phyloP scores from a whole-genome alignment of 2,113 vertebrate genomes.

The Sapayoa aenigma region DNA sequence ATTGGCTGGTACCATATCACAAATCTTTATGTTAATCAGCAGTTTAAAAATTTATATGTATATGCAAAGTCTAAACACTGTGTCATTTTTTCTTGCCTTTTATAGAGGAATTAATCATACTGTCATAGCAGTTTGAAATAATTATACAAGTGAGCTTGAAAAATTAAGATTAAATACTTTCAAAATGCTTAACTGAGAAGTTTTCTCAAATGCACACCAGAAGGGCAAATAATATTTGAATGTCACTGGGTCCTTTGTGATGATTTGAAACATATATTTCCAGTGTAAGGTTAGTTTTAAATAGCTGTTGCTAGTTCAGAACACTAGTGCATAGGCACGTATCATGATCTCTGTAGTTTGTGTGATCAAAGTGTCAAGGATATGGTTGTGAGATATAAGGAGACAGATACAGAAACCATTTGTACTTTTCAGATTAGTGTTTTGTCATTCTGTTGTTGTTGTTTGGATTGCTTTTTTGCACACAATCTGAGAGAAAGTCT shows the following conservation, averaged over 20 bases:
- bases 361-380: neutral
- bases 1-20: neutral
- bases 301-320: neutral
- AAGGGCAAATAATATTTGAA: neutral
- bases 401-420: neutral
- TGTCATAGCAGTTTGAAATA: neutral
- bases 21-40: neutral
- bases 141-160: neutral
- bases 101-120: constrained; percentile 19
- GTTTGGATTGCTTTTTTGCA: neutral
- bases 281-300: neutral
- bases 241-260: neutral
- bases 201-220: neutral
- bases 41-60: neutral
- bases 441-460: neutral
- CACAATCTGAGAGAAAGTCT: neutral
- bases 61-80: neutral
- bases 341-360: neutral
- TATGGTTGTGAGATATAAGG: neutral
- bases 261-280: neutral
- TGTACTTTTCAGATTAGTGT: neutral
- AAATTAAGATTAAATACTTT: constrained; percentile 20
- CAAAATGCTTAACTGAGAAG: neutral
- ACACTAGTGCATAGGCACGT: neutral
- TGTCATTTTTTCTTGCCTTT: neutral